Conservation (phyloP, 2,797 vertebrate genomes). For the Microchirus variegatus region DNA sequence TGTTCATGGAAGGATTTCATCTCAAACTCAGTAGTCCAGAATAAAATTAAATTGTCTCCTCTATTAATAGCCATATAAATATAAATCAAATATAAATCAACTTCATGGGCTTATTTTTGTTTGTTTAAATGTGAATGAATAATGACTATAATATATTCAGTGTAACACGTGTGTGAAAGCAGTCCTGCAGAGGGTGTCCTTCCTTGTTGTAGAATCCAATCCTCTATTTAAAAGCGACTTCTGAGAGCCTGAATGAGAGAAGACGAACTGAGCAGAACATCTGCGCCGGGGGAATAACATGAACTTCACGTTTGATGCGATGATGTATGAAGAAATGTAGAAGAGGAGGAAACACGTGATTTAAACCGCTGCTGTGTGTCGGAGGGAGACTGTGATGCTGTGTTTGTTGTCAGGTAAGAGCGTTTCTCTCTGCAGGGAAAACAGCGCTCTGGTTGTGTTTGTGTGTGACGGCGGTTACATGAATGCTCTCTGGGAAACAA, state of each 20-base stretch:
- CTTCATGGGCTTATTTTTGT: too few relatives aligned
- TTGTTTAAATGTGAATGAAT: too few relatives aligned
- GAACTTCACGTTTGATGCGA: constrained; percentile 6
- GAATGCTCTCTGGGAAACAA: neutral
- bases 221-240: neutral
- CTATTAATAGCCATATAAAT: too few relatives aligned
- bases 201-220: constrained; percentile 37
- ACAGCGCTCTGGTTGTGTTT: neutral
- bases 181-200: constrained; percentile 41
- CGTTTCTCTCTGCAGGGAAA: neutral
- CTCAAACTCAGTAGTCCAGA: too few relatives aligned
- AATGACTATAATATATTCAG: too few relatives aligned
- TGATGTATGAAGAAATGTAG: constrained; percentile 9
- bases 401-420: neutral
- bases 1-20: too few relatives aligned
- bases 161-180: constrained; percentile 1
- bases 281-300: neutral
- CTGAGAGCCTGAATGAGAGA: neutral
- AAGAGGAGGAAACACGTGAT: constrained; percentile 14
- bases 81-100: too few relatives aligned
- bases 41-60: too few relatives aligned
- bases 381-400: constrained; percentile 8
- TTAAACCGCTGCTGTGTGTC: constrained; percentile 8
- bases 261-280: neutral
- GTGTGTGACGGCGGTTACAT: neutral